These are phyloP conservation scores for Myopa testacea DNA, from an alignment of 2,888 invertebrate genomes.

Conservation along the genomic window DNA sequence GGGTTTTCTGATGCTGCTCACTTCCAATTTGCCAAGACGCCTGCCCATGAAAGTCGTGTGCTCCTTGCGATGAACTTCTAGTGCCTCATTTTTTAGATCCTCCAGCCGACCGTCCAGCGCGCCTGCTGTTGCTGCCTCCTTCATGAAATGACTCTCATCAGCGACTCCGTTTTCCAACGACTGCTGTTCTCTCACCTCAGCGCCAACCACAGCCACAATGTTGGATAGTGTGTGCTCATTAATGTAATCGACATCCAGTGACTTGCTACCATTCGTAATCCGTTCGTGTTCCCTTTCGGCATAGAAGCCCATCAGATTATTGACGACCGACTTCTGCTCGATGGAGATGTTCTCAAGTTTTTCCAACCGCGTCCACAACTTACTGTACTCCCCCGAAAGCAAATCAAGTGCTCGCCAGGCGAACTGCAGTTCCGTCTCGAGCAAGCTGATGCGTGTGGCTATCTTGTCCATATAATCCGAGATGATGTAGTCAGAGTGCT, in stretches of 20 bases:
- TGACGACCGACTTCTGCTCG: conserved; percentile 91
- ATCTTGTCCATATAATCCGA: conserved; percentile 93
- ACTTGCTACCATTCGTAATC: conserved; percentile 45
- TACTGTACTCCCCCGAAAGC: conserved; percentile 90
- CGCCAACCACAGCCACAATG: conserved; percentile 49
- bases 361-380: conserved; percentile 93
- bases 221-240: conserved; percentile 45
- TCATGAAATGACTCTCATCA: conserved; percentile 26
- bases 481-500: conserved; percentile 80
- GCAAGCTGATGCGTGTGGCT: conserved; percentile 85
- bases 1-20: conserved; percentile 19
- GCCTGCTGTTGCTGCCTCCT: conserved; percentile 46
- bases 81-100: conserved; percentile 56
- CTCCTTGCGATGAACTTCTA: conserved; percentile 35
- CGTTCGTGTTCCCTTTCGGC: conserved; percentile 50
- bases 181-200: conserved; percentile 51
- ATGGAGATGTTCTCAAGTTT: conserved; percentile 87
- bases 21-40: no score
- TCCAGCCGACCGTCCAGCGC: conserved; percentile 56
- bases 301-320: conserved; percentile 76
- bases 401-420: conserved; percentile 93
- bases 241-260: conserved; percentile 20
- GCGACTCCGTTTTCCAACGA: conserved; percentile 16
- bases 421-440: conserved; percentile 91
- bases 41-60: conserved; percentile 8